Percentiles rank a stretch among this genome's conserved stretches.
Evolutionary conservation across 1,140 invertebrate genomes (phyloP).

Genomic region (Halesus radiatus): DNA sequence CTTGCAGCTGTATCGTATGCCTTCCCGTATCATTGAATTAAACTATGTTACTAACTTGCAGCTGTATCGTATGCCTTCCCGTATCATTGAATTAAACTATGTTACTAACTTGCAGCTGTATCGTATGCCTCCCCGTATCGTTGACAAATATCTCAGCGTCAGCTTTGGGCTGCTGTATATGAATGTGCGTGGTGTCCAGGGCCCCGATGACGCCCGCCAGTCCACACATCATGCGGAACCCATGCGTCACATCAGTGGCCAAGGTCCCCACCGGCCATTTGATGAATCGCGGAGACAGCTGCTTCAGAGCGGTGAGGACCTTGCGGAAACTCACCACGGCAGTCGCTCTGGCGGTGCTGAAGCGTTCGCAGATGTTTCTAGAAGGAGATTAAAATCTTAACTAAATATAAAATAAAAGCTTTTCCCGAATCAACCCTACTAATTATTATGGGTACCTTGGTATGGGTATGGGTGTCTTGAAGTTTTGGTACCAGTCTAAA

Average conservation of each 20-base stretch:
- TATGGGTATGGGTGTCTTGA: too few relatives aligned
- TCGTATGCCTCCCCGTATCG: background rate
- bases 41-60: too few relatives aligned
- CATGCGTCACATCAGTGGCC: background rate
- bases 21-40: too few relatives aligned
- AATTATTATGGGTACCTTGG: too few relatives aligned
- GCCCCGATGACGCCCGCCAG: background rate
- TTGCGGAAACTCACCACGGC: background rate
- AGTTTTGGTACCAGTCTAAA: too few relatives aligned
- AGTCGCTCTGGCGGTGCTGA: background rate
- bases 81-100: too few relatives aligned
- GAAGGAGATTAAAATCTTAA: background rate
- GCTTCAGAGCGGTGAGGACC: background rate
- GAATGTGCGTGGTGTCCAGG: background rate
- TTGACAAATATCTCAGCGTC: background rate
- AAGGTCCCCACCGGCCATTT: background rate
- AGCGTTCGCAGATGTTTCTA: slow-evolving; percentile 8
- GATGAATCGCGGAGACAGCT: background rate
- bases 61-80: too few relatives aligned
- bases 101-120: slow-evolving; percentile 11
- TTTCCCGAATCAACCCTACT: too few relatives aligned
- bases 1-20: too few relatives aligned
- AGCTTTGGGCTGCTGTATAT: background rate
- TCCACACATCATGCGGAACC: background rate
- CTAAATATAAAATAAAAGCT: too few relatives aligned